These are phyloP conservation scores for Brotula barbata DNA, from an alignment of 2,797 vertebrate genomes.

Conservation along the genomic window DNA sequence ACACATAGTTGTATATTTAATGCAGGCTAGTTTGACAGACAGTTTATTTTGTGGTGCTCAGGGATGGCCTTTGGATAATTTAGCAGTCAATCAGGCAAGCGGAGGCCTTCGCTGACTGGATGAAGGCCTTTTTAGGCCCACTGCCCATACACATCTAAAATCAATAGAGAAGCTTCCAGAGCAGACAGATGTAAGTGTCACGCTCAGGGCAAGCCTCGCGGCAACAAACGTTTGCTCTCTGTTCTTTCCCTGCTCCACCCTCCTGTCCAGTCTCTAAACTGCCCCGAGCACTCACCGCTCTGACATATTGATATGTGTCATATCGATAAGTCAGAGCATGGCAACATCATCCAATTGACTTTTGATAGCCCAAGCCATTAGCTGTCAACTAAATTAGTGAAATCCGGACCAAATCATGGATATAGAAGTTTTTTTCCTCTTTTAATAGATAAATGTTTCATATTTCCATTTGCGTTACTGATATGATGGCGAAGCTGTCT, in stretches of 20 bases:
- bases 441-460: not conserved
- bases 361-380: conserved; percentile 10
- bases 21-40: not conserved
- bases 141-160: conserved; percentile 46
- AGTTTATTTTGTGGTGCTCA: conserved; percentile 24
- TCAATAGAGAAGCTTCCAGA: conserved; percentile 70
- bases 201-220: conserved; percentile 54
- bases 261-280: conserved; percentile 29
- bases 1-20: not conserved
- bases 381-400: not conserved
- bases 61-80: conserved; percentile 39
- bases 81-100: conserved; percentile 55
- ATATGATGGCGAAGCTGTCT: not conserved
- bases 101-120: conserved; percentile 52
- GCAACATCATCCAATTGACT: conserved; percentile 54
- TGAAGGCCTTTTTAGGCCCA: conserved; percentile 10
- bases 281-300: conserved; percentile 44
- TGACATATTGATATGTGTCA: conserved; percentile 24
- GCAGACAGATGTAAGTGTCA: conserved; percentile 69
- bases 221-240: conserved; percentile 48
- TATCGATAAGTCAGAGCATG: conserved; percentile 74
- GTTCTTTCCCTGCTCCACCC: conserved; percentile 41
- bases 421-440: no score
- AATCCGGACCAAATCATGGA: no score
- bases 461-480: not conserved